phyloP scores from a whole-genome alignment of 2,113 vertebrate genomes.

The Lasiurus borealis region DNA sequence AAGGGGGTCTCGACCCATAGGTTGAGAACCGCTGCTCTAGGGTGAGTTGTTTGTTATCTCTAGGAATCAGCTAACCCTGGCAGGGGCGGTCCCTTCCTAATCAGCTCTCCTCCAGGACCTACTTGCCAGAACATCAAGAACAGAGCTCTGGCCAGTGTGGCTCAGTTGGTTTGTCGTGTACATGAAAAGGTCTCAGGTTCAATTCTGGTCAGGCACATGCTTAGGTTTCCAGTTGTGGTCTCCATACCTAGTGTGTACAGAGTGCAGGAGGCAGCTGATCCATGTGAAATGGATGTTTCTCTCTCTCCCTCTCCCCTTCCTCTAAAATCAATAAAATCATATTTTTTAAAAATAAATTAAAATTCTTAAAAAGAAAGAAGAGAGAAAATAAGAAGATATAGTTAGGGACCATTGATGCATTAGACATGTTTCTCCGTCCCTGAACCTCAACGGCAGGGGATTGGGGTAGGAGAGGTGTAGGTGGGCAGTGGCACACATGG shows the following conservation, averaged over 20 bases:
- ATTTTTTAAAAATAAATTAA: too few species aligned
- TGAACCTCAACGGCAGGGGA: not conserved
- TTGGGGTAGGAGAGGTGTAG: too few species aligned
- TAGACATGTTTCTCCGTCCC: not conserved
- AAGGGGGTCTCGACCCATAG: too few species aligned
- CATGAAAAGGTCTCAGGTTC: too few species aligned
- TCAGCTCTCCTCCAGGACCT: not conserved
- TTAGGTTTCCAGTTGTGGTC: not conserved
- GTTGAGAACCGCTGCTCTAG: too few species aligned
- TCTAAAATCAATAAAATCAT: too few species aligned
- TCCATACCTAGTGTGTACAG: not conserved
- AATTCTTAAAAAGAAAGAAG: not conserved
- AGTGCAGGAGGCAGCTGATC: not conserved
- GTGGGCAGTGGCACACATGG: too few species aligned
- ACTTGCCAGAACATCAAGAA: not conserved
- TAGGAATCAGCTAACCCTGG: not conserved
- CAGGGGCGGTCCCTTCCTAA: not conserved
- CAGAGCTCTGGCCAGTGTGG: too few species aligned
- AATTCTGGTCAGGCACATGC: not conserved
- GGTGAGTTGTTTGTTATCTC: not conserved
- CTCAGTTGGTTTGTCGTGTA: too few species aligned
- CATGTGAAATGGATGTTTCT: not conserved
- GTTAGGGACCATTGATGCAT: not conserved
- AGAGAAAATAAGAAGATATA: conserved; percentile 4
- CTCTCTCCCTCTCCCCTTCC: not conserved